Evolutionary conservation across 2,113 vertebrate species (phyloP).

Genomic region (Osmerus eperlanus): DNA sequence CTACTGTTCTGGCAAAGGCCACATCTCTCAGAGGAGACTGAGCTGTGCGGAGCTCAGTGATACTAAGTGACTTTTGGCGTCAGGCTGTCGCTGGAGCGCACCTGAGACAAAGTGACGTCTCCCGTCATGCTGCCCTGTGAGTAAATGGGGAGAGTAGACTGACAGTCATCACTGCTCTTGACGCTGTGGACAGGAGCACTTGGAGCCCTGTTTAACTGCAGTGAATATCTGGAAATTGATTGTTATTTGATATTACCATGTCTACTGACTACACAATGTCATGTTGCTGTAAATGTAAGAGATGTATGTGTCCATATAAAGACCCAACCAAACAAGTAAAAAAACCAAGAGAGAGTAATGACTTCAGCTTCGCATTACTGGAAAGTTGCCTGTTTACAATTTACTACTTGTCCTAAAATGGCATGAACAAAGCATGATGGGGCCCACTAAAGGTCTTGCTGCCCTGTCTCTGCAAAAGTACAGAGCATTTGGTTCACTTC

Average conservation of each 20-base stretch:
- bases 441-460: slow-evolving; percentile 5
- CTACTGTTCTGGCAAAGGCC: neutral
- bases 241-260: no score
- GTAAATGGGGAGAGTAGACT: no score
- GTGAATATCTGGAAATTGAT: slow-evolving; percentile 1
- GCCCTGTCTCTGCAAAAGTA: slow-evolving; percentile 1
- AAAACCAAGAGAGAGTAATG: neutral
- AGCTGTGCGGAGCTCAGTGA: neutral
- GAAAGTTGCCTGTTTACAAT: slow-evolving; percentile 23
- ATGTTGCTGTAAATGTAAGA: no score
- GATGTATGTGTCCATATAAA: no score
- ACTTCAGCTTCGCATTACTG: slow-evolving; percentile 4
- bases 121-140: no score
- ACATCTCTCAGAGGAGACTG: neutral
- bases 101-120: slow-evolving; percentile 19
- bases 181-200: neutral
- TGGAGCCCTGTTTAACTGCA: slow-evolving; percentile 15
- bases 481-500: neutral
- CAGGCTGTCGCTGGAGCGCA: slow-evolving; percentile 18
- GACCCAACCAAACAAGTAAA: no score
- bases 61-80: slow-evolving; percentile 23
- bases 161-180: neutral
- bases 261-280: no score
- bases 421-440: slow-evolving; percentile 24
- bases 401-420: slow-evolving; percentile 35